Conservation (phyloP, 2,888 invertebrate species). For the Polydrusus pterygomalis region DNA sequence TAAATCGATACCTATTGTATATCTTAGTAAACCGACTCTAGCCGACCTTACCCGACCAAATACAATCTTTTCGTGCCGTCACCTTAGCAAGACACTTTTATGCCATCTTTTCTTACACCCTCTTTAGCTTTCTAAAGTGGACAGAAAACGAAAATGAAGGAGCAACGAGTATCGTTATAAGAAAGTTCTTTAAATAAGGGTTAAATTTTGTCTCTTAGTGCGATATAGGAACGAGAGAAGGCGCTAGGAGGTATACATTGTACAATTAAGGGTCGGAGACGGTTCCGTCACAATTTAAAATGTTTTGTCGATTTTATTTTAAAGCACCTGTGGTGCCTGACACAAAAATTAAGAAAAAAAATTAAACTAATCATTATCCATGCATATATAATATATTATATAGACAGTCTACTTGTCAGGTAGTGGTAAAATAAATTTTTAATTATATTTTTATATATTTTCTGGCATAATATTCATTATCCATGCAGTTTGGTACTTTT, state of each 20-base stretch:
- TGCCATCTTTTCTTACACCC: slow-evolving; percentile 62
- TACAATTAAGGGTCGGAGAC: not conserved
- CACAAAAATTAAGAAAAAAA: no score
- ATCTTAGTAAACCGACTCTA: slow-evolving; percentile 47
- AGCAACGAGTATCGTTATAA: slow-evolving; percentile 51
- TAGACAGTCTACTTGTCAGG: no score
- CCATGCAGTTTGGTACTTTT: no score
- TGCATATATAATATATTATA: no score
- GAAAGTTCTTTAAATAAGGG: slow-evolving; percentile 57
- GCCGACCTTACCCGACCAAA: slow-evolving; percentile 62
- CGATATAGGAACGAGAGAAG: slow-evolving; percentile 62
- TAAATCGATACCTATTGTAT: slow-evolving; percentile 14
- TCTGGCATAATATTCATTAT: no score
- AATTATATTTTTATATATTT: no score
- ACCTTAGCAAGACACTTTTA: slow-evolving; percentile 64
- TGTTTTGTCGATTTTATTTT: no score
- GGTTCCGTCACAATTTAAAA: no score
- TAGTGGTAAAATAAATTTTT: no score
- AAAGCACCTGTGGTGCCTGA: no score
- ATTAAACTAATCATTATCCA: no score
- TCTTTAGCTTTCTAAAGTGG: slow-evolving; percentile 50
- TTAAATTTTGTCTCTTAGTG: slow-evolving; percentile 60
- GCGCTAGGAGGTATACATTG: slow-evolving; percentile 59
- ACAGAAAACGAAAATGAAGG: slow-evolving; percentile 17
- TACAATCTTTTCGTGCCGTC: slow-evolving; percentile 56